Evolutionary conservation across 2,113 vertebrate genomes (phyloP), one percentile per base, ranked within the genome.

Genomic region (Gavia stellata): DNA sequence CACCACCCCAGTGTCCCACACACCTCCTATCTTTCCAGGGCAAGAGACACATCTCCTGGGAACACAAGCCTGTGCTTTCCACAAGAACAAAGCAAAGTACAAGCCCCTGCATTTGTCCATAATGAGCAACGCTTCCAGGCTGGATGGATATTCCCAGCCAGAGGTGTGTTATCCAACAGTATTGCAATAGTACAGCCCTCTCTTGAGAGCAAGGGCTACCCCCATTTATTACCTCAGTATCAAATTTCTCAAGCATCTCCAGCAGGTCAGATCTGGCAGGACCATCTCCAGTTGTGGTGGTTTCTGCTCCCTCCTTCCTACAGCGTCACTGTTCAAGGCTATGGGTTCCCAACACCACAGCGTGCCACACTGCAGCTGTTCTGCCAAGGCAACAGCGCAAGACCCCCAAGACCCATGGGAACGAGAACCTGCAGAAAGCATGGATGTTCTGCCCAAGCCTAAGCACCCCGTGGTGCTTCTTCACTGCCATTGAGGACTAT

Each of bases 291-390:
- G 33, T 5, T 14, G n/a, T 23, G 18, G 25, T 26, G 29, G 13
- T 53, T 78, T 70, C 65, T 58, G 29, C 7, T 86, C 33, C 33
- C 15, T 3, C 0, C 6, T 84, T 80, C 50, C 53, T 81, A 20
- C 1, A 3, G 40, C 29, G 29, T 28, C 38, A 5, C 12, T 29
- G 8, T 7, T 55, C 28, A 31, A 62, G 50, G 34, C 17, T 70
- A 15, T 10, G 31, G 38, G 19, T 9, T 77, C 11, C 34, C 2
- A 1, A 15, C 23, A 58, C 6, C 14, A 7, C 3, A 0, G 24
- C 13, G 1, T 4, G 25, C 31, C 66, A 24, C 31, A 15, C 53
- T 25, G 45, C 33, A 61, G 62, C 33, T 20, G 7, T 14, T 62
- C 66, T 61, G 45, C 36, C 31, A 13, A n/a, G 29, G 25, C 9